phyloP scores from a whole-genome alignment of 2,797 vertebrate genomes.

The Odontamblyopus rebecca region DNA sequence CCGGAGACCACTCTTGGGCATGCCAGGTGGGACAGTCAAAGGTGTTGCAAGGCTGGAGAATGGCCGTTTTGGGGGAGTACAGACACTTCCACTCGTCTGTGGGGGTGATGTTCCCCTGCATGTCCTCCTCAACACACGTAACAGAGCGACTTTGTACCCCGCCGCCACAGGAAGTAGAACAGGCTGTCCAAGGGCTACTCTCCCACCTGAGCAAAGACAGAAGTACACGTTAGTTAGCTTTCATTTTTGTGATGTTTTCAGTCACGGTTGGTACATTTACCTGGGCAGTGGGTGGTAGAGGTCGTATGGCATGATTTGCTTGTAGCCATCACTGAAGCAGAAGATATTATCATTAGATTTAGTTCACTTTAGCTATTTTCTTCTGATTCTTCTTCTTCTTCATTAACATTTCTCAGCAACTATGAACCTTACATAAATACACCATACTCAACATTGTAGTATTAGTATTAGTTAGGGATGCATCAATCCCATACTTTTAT shows the following conservation, averaged over 20 bases:
- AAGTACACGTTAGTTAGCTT: background rate
- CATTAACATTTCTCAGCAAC: too few relatives aligned
- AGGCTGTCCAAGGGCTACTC: constrained; percentile 95
- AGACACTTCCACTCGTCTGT: constrained; percentile 98
- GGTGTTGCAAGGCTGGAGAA: constrained; percentile 92
- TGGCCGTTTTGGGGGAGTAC: constrained; percentile 88
- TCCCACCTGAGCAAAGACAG: constrained; percentile 84
- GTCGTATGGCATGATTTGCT: constrained; percentile 99
- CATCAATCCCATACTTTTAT: too few relatives aligned
- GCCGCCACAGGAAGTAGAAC: constrained; percentile 93
- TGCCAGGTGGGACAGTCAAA: constrained; percentile 96
- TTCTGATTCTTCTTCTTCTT: too few relatives aligned
- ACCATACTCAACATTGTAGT: too few relatives aligned
- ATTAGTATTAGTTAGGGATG: too few relatives aligned
- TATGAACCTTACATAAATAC: too few relatives aligned
- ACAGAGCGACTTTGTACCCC: constrained; percentile 92
- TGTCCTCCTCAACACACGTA: constrained; percentile 96
- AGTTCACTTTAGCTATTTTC: too few relatives aligned
- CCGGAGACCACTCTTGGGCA: constrained; percentile 97
- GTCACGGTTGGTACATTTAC: constrained; percentile 72
- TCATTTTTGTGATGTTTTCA: background rate
- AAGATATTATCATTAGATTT: constrained; percentile 23
- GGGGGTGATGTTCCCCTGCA: constrained; percentile 88
- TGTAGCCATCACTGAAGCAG: constrained; percentile 95
- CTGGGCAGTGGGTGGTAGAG: constrained; percentile 97